phyloP scores from a whole-genome alignment of 2,113 vertebrate species.

The Planiliza haematocheilus region DNA sequence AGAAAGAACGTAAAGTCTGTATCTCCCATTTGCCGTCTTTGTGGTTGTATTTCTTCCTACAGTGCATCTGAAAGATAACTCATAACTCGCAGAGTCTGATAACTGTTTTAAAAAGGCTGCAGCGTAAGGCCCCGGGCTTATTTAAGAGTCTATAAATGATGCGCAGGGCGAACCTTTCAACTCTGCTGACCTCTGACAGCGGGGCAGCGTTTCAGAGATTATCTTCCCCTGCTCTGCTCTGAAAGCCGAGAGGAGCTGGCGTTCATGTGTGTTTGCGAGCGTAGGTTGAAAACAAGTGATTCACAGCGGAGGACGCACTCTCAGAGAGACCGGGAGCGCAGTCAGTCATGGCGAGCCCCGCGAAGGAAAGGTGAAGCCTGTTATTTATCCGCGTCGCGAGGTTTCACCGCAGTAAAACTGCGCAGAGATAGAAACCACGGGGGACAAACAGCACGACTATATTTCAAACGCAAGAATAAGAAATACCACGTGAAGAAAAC shows the following conservation, averaged over 20 bases:
- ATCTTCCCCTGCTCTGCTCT: constrained; percentile 85
- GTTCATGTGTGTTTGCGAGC: too few relatives aligned
- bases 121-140: constrained; percentile 86
- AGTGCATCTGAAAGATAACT: constrained; percentile 30
- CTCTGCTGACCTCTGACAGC: constrained; percentile 92
- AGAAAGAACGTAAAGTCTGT: too few relatives aligned
- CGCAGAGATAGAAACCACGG: constrained; percentile 59
- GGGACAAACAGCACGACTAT: constrained; percentile 54
- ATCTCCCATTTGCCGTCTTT: background rate
- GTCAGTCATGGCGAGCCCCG: constrained; percentile 71
- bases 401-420: constrained; percentile 71
- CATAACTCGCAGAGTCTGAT: constrained; percentile 80
- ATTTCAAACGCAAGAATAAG: constrained; percentile 52
- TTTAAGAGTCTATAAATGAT: constrained; percentile 94
- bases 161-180: constrained; percentile 90
- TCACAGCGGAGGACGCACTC: constrained; percentile 78
- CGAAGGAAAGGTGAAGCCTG: constrained; percentile 70
- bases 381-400: constrained; percentile 75
- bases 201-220: constrained; percentile 87
- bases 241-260: constrained; percentile 69
- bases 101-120: constrained; percentile 80
- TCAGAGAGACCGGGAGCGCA: constrained; percentile 70
- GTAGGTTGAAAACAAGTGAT: constrained; percentile 72
- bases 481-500: constrained; percentile 48
- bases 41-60: constrained; percentile 21